Base-by-base conservation (phyloP, 2,888 invertebrate species). In the Netelia virgata region DNA sequence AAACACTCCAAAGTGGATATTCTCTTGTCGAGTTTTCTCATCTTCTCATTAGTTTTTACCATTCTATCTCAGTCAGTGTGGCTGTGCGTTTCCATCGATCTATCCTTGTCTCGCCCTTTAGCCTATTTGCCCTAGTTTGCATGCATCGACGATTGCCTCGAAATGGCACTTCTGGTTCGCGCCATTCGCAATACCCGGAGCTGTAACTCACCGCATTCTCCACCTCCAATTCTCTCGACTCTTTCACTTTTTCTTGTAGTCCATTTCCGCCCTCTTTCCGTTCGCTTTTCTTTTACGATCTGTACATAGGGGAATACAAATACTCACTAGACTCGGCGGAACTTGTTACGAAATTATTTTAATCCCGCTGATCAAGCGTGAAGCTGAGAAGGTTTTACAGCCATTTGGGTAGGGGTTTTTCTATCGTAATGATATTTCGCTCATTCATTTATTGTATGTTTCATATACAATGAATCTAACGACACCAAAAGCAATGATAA, bases 111-210 rank as follows among this genome's bases (percentile, higher is more conserved):
- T 61, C 16, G 55, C 18, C 20, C 57, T 57, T 57, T 18, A 55
- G 18, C 63, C 75, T 41, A 76, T 53, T 55, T 59, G 61, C 59
- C 28, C 76, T 74, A 20, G 53, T 83, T 84, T 87, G 78, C 72
- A 84, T 84, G 69, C 83, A 78, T 77, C 73, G 72, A 79, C 81
- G 59, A 63, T 76, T 86, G 83, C 84, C 84, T 84, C 81, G 82
- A 84, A 83, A 84, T 57, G 87, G 83, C 84, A 83, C 75, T 79
- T 57, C 61, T 59, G 61, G 78, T 83, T 66, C 70, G 79, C 23
- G 76, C 80, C 80, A 84, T 68, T 81, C 57, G 79, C 78, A 85
- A 85, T 74, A 69, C 70, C 36, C 74, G 57, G 57, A 53, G 57
- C 68, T 82, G 72, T 69, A 61, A 70, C 68, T 81, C 70, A 50